Percentiles rank a stretch among this genome's conserved stretches.
These are phyloP conservation scores for Psylliodes chrysocephalus DNA, from an alignment of 2,888 invertebrate genomes.

Conservation along the genomic window DNA sequence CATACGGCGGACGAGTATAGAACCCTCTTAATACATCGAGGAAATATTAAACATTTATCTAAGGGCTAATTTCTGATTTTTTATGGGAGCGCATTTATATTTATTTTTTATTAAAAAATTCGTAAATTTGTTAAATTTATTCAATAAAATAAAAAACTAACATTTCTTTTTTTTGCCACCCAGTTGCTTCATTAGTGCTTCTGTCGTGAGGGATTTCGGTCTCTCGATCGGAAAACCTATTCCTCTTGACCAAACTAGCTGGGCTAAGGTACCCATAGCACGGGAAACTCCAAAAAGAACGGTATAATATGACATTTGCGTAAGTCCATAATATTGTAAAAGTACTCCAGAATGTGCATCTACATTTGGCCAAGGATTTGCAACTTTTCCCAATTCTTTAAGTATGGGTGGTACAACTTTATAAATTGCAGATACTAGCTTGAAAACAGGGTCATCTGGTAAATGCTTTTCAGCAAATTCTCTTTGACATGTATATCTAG, in stretches of 20 bases:
- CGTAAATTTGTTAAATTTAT: too few species aligned
- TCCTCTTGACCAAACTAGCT: conserved; percentile 86
- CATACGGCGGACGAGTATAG: too few species aligned
- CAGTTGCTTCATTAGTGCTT: conserved; percentile 64
- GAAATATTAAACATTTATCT: too few species aligned
- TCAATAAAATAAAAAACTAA: too few species aligned
- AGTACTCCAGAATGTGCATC: conserved; percentile 96
- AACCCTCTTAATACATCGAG: too few species aligned
- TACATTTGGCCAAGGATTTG: conserved; percentile 98
- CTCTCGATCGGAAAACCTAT: conserved; percentile 85
- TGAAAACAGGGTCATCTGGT: conserved; percentile 90
- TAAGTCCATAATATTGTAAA: conserved; percentile 88
- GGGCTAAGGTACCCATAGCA: conserved; percentile 84
- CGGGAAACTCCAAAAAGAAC: conserved; percentile 91
- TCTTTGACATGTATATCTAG: conserved; percentile 88
- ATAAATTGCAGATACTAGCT: conserved; percentile 84
- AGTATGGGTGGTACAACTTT: conserved; percentile 91
- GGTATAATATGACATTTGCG: conserved; percentile 92
- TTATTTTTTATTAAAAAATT: too few species aligned
- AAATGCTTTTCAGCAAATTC: conserved; percentile 93
- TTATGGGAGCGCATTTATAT: too few species aligned
- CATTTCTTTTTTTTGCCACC: too few species aligned
- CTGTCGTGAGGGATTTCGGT: conserved; percentile 86
- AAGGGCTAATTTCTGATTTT: too few species aligned
- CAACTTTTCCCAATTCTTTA: conserved; percentile 91